Percentiles rank a stretch among this genome's conserved stretches.
These are phyloP conservation scores for Caenorhabditis latens DNA, from an alignment of 1,140 invertebrate genomes.

Conservation along the genomic window DNA sequence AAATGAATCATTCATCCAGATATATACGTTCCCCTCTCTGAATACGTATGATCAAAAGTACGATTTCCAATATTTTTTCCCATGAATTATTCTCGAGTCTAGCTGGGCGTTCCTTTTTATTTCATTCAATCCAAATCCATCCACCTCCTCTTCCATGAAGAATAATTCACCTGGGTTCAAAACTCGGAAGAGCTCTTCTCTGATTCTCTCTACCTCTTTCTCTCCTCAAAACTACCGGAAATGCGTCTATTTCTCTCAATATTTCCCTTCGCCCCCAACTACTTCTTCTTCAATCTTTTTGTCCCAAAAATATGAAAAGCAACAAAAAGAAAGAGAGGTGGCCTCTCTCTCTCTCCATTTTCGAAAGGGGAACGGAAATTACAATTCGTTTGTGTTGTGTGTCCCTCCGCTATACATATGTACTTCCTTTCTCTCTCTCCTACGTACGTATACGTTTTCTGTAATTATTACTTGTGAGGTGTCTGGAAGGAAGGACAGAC, in stretches of 20 bases:
- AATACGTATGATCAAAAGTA: no score
- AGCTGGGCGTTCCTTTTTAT: no score
- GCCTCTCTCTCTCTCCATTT: not conserved
- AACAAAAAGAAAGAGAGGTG: not conserved
- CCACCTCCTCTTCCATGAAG: no score
- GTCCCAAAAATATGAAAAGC: not conserved
- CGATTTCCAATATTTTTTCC: not conserved
- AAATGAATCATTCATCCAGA: no score
- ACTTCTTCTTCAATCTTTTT: not conserved
- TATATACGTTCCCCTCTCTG: no score
- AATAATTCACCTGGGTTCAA: not conserved
- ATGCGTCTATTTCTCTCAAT: no score
- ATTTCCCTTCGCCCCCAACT: no score
- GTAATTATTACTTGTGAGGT: no score
- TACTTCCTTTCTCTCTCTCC: not conserved
- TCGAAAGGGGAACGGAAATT: slow-evolving; percentile 40
- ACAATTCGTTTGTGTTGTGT: slow-evolving; percentile 9
- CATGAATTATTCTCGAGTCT: not conserved
- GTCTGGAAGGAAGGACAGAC: no score
- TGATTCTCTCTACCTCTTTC: slow-evolving; percentile 14
- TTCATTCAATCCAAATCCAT: no score
- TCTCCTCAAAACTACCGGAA: not conserved
- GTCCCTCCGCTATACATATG: slow-evolving; percentile 1
- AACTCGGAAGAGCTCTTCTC: not conserved
- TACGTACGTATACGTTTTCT: not conserved